Evolutionary conservation across 1,140 invertebrate genomes (phyloP).

Genomic region (Cephus cinctus): DNA sequence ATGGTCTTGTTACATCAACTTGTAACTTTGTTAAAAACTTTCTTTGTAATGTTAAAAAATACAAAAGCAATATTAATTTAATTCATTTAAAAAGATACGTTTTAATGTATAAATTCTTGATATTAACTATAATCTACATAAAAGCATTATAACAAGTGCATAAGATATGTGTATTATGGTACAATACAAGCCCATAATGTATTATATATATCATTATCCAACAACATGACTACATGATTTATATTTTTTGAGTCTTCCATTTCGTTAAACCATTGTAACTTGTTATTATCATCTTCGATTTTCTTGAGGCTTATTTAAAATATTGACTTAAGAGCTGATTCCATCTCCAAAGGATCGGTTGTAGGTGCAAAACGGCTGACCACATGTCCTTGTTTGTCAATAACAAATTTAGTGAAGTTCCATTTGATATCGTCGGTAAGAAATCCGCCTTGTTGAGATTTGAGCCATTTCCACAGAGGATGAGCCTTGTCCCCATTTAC

Average conservation of each 20-base stretch:
- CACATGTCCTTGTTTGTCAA: constrained; percentile 83
- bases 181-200: too few relatives aligned
- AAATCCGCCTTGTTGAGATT: constrained; percentile 72
- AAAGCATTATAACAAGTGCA: too few relatives aligned
- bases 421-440: constrained; percentile 88
- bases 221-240: background rate
- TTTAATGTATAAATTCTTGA: too few relatives aligned
- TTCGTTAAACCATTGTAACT: too few relatives aligned
- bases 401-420: constrained; percentile 96
- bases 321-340: constrained; percentile 64
- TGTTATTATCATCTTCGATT: too few relatives aligned
- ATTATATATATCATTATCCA: background rate
- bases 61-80: too few relatives aligned
- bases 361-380: constrained; percentile 79
- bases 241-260: too few relatives aligned
- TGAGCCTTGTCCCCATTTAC: constrained; percentile 85
- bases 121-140: background rate
- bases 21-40: too few relatives aligned
- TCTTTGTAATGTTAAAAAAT: too few relatives aligned
- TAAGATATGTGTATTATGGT: too few relatives aligned
- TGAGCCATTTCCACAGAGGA: constrained; percentile 88
- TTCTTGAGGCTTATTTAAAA: constrained; percentile 56
- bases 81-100: too few relatives aligned
- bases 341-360: constrained; percentile 69
- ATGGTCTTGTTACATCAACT: too few relatives aligned